Evolutionary conservation across 2,888 invertebrate species (phyloP).

Genomic region (Pemphredon lugubris): DNA sequence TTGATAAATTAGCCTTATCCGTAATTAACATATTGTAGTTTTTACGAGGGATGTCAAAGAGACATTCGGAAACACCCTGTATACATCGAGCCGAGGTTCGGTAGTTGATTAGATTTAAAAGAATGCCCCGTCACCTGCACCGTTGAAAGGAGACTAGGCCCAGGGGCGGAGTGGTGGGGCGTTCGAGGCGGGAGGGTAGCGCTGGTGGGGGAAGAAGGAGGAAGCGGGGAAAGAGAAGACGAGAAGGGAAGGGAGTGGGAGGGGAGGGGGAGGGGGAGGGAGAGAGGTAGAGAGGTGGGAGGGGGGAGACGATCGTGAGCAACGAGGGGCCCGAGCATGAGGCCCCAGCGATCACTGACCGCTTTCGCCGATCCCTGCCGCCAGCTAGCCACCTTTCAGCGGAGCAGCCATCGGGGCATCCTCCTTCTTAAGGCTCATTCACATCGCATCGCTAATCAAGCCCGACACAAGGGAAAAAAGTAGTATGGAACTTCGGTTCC

Average conservation of each 20-base stretch:
- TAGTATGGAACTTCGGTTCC: slow-evolving; percentile 48
- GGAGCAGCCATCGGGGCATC: slow-evolving; percentile 68
- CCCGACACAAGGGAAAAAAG: slow-evolving; percentile 54
- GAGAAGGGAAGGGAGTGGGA: slow-evolving; percentile 37
- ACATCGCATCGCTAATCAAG: slow-evolving; percentile 67
- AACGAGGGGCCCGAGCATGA: slow-evolving; percentile 64
- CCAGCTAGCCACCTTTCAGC: slow-evolving; percentile 70
- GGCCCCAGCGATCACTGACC: slow-evolving; percentile 73
- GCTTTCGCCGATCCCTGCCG: slow-evolving; percentile 69
- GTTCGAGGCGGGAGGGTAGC: background rate
- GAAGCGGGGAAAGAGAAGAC: slow-evolving; percentile 14
- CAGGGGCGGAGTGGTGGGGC: slow-evolving; percentile 39
- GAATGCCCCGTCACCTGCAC: slow-evolving; percentile 71
- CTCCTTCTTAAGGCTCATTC: slow-evolving; percentile 67
- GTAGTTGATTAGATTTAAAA: slow-evolving; percentile 71
- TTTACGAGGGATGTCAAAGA: slow-evolving; percentile 38
- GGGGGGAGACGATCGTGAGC: slow-evolving; percentile 66
- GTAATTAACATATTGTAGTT: slow-evolving; percentile 32
- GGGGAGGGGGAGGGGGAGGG: slow-evolving; percentile 10
- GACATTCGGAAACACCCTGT: slow-evolving; percentile 58
- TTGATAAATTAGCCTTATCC: too few species aligned
- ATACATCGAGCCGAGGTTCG: slow-evolving; percentile 58
- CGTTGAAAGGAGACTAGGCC: slow-evolving; percentile 70
- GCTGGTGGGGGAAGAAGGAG: slow-evolving; percentile 23
- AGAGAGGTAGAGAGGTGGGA: too few species aligned